Evolutionary conservation across 2,888 invertebrate genomes (phyloP), one percentile per base, ranked within the genome.

Genomic region (Caradrina kadenii): DNA sequence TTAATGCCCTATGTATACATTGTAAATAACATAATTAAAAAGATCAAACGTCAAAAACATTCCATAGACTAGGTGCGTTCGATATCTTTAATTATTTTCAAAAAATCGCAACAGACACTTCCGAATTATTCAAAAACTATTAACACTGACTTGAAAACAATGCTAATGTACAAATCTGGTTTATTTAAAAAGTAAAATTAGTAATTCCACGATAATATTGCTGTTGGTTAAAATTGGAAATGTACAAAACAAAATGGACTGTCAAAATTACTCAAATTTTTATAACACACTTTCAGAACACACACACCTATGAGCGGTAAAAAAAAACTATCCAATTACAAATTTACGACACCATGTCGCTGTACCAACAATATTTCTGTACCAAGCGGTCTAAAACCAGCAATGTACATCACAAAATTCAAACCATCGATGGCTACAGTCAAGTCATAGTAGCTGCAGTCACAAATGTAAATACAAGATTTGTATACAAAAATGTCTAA

Each of bases 391-490:
- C 17, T 0, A 26, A 59, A 73, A 1, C 4, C 55, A 56, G 67
- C 56, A 75, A 83, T 76, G 70, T 65, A 74, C 22, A 6, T 0
- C 6, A 22, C 7, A 50, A 8, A 7, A 17, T 31, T 0, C 0
- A 42, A 58, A 53, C 6, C 6, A 8, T 31, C 48, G 6, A 2
- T 3, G n/a, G 7, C 0, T 8, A 21, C 1, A 5, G 17, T 26
- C n/a, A n/a, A n/a, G 13, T 53, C 59, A 17, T 73, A 11, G 64
- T 83, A 75, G 11, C 60, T 81, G 72, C 52, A 15, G 31, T 35
- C 22, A 73, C 31, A 78, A 83, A 86, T 86, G 86, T 87, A 86
- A 85, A 87, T 87, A 87, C 80, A 80, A 80, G 65, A 82, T 83
- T 84, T 86, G 79, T 82, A 79, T 76, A 81, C 80, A 81, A 82